Percentiles rank a stretch among this genome's conserved stretches.
These are phyloP conservation scores for Frankliniella fusca DNA, from an alignment of 2,888 invertebrate genomes.

Conservation along the genomic window DNA sequence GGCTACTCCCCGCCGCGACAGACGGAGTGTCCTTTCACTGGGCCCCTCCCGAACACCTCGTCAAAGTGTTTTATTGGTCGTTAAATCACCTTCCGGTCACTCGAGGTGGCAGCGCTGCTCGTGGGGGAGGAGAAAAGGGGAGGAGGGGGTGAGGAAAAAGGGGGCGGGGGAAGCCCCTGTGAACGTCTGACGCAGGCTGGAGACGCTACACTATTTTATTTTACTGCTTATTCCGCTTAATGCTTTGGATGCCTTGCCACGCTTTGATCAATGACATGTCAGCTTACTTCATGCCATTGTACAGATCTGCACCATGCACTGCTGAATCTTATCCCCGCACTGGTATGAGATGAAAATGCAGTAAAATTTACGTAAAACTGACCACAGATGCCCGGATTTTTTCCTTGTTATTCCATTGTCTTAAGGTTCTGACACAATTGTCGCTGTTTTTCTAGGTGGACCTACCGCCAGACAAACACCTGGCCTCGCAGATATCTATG, in stretches of 20 bases:
- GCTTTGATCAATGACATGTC: no score
- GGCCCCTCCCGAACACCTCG: background rate
- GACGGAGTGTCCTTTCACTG: background rate
- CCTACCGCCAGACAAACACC: conserved; percentile 1
- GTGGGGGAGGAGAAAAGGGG: background rate
- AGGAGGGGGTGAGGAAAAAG: background rate
- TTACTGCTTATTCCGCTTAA: background rate
- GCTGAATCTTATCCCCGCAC: background rate
- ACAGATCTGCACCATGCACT: background rate
- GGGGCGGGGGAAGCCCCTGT: background rate
- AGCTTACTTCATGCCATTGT: no score
- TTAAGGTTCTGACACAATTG: background rate
- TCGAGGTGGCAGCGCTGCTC: background rate
- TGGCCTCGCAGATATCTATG: conserved; percentile 13
- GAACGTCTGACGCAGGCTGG: background rate
- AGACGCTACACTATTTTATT: background rate
- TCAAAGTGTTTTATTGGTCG: conserved; percentile 12
- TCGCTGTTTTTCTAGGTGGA: conserved; percentile 4
- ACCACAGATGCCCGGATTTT: background rate
- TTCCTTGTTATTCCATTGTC: no score
- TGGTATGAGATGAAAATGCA: background rate
- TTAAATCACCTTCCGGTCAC: conserved; percentile 17
- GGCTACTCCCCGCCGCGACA: background rate
- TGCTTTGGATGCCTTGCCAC: background rate
- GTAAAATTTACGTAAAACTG: background rate